phyloP scores from a whole-genome alignment of 2,113 vertebrate species.

The Oryzias javanicus region DNA sequence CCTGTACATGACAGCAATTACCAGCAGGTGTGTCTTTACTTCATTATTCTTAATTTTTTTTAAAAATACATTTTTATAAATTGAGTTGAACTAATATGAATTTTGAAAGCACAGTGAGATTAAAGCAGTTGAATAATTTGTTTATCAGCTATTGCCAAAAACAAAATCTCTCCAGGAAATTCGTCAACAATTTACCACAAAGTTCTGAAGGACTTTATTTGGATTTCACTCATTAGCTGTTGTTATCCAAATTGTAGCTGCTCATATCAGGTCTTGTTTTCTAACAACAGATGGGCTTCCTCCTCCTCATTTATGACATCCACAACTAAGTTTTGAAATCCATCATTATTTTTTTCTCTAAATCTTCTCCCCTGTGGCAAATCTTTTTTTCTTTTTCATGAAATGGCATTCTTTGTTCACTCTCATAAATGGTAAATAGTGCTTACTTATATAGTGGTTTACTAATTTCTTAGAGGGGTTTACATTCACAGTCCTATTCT shows the following conservation, averaged over 20 bases:
- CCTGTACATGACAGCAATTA: no score
- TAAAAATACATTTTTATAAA: no score
- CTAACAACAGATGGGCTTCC: conserved; percentile 52
- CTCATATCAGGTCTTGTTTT: conserved; percentile 37
- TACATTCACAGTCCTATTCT: no score
- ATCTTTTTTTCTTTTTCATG: conserved; percentile 6
- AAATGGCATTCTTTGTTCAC: conserved; percentile 8
- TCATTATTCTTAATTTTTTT: no score
- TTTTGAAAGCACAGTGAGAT: no score
- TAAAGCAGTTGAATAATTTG: no score
- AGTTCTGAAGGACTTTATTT: conserved; percentile 67
- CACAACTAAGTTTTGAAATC: conserved; percentile 39
- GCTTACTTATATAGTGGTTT: no score
- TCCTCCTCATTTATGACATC: conserved; percentile 20
- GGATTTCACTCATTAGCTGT: conserved; percentile 66
- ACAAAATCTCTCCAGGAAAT: conserved; percentile 32
- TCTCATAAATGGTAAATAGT: no score
- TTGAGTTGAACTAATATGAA: no score
- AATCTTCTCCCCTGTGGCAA: conserved; percentile 19
- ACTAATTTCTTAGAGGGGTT: no score
- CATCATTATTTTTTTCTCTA: conserved; percentile 28
- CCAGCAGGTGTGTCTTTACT: no score
- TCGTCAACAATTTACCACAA: conserved; percentile 44
- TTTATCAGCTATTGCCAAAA: conserved; percentile 10
- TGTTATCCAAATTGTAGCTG: conserved; percentile 61